Evolutionary conservation across 2,797 vertebrate genomes (phyloP).

Genomic region (Naso thynnoides): DNA sequence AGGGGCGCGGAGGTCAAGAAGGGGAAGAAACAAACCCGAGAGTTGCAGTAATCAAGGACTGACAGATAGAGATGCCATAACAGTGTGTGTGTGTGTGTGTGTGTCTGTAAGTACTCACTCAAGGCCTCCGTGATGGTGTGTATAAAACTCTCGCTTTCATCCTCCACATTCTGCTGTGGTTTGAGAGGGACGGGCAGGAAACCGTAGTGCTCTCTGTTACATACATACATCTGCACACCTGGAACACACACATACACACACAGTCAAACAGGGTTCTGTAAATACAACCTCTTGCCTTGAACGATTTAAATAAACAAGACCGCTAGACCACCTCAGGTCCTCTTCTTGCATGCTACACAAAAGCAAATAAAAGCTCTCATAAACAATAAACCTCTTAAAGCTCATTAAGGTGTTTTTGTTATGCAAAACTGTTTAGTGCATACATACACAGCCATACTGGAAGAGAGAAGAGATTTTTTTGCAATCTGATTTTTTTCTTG

Average conservation of each 20-base stretch:
- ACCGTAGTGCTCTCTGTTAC: constrained; percentile 94
- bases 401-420: no score
- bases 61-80: constrained; percentile 32
- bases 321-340: neutral
- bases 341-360: neutral
- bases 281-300: constrained; percentile 40
- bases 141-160: constrained; percentile 93
- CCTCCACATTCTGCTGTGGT: constrained; percentile 90
- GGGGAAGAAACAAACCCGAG: constrained; percentile 41
- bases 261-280: constrained; percentile 17
- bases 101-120: constrained; percentile 86
- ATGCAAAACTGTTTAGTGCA: no score
- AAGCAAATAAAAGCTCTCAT: no score
- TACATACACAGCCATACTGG: no score
- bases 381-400: no score
- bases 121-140: constrained; percentile 91
- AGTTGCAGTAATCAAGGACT: constrained; percentile 30
- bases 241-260: constrained; percentile 52
- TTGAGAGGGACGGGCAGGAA: constrained; percentile 95
- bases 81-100: constrained; percentile 20
- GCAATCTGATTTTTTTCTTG: no score
- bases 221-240: constrained; percentile 96
- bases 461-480: no score
- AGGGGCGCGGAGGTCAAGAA: constrained; percentile 45
- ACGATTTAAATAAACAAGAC: constrained; percentile 24